Evolutionary conservation across 2,113 vertebrate genomes (phyloP).

Genomic region (Rhineura floridana): DNA sequence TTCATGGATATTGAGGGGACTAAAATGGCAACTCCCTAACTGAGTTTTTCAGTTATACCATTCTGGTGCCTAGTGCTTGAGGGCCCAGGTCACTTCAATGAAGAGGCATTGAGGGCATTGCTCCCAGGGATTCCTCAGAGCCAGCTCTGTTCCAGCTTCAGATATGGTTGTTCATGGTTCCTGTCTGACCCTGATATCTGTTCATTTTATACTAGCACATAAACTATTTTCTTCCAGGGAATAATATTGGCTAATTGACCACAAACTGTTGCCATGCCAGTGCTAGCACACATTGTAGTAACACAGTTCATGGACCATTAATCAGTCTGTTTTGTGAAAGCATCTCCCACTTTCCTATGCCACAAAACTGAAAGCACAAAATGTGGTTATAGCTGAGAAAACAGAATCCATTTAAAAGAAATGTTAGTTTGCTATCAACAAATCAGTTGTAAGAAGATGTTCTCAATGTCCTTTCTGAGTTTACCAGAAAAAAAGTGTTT

Average conservation of each 20-base stretch:
- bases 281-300: not conserved
- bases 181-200: not conserved
- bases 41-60: not conserved
- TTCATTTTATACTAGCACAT: not conserved
- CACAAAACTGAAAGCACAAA: not conserved
- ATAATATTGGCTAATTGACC: not conserved
- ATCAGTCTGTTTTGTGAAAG: not conserved
- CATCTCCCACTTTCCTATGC: not conserved
- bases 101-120: not conserved
- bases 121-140: not conserved
- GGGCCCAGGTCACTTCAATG: not conserved
- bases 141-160: not conserved
- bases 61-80: not conserved
- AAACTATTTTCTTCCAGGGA: not conserved
- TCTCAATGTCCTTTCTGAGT: not conserved
- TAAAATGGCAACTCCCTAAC: not conserved
- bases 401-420: not conserved
- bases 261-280: not conserved
- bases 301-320: not conserved
- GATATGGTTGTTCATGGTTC: not conserved
- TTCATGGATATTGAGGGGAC: no score
- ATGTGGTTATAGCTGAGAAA: not conserved
- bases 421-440: not conserved
- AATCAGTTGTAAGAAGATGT: not conserved
- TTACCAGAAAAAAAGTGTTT: conserved; percentile 12